These are phyloP conservation scores for Dendrocincla fuliginosa DNA, from an alignment of 2,797 vertebrate species.

Conservation along the genomic window DNA sequence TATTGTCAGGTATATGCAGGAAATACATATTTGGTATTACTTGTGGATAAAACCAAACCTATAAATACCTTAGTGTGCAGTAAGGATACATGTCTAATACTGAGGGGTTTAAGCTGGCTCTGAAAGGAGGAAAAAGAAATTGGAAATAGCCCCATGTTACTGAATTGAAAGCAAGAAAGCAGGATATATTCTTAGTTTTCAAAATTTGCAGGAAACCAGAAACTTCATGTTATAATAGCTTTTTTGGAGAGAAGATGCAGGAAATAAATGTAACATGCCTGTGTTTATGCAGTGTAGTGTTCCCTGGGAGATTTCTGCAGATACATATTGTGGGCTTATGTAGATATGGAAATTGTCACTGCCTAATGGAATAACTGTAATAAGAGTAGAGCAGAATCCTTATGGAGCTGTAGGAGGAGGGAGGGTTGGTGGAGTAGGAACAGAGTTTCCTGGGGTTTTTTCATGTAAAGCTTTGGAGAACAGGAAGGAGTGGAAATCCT, in stretches of 20 bases:
- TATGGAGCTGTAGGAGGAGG: background rate
- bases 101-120: background rate
- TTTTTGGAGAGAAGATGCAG: background rate
- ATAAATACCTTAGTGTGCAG: background rate
- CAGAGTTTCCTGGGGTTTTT: background rate
- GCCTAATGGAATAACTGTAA: background rate
- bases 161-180: background rate
- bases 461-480: background rate
- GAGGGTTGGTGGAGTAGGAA: background rate
- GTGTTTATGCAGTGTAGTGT: background rate
- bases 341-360: background rate
- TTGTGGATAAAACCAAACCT: background rate
- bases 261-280: background rate
- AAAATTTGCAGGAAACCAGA: background rate
- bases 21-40: background rate
- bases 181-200: background rate
- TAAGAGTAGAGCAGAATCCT: background rate
- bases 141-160: background rate
- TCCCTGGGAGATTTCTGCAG: background rate
- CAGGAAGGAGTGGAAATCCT: background rate
- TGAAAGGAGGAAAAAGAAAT: background rate
- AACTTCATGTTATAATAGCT: background rate
- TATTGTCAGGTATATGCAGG: background rate
- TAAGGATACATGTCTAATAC: background rate
- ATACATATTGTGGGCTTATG: accelerated